Evolutionary conservation across 35 echinoderm and acorn worm species (phyloP), one percentile per base, ranked within the genome.

Genomic region (Apostichopus parvimensis): DNA sequence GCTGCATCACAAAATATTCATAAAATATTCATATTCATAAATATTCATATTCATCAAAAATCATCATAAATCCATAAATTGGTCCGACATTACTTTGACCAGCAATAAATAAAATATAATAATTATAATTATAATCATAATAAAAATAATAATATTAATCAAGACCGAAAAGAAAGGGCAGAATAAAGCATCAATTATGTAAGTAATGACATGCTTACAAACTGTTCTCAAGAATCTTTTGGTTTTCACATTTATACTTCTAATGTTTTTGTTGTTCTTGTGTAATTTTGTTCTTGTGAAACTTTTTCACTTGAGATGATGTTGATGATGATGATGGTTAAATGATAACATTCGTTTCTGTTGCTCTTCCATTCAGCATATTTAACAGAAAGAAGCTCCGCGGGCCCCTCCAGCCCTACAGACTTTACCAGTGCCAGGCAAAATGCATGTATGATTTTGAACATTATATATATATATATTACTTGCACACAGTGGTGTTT

Each of bases 391-490:
- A 82, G 81, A 84, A 56, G 57, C 54, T 58, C 81, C 58, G 81
- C 81, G 17, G 81, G 81, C 23, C 81, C 81, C 18, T 84, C 81
- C 81, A 84, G 81, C 11, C 81, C 81, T 84, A 56, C 81, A 22
- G 81, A 84, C 81, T 84, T 84, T 55, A 60, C 17, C 81, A 84
- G 81, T 84, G 81, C 81, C 81, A 84, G 81, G 57, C 81, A 84
- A 84, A 84, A 58, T 84, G 81, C 81, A 84, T 84, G 81, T 84
- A 84, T 84, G 81, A 58, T 84, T 58, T 84, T 84, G 17, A 84
- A 84, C 57, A 55, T 59, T 20, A 84, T 10, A 34, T 80, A 80
- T 80, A 34, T 80, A 24, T 13, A 34, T 80, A 34, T 34, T 5
- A 53, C 78, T 80, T 80, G 25, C 8, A 25, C 25, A 80, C 8